Evolutionary conservation across 2,888 invertebrate genomes (phyloP).

Genomic region (Ypsolopha scabrella): DNA sequence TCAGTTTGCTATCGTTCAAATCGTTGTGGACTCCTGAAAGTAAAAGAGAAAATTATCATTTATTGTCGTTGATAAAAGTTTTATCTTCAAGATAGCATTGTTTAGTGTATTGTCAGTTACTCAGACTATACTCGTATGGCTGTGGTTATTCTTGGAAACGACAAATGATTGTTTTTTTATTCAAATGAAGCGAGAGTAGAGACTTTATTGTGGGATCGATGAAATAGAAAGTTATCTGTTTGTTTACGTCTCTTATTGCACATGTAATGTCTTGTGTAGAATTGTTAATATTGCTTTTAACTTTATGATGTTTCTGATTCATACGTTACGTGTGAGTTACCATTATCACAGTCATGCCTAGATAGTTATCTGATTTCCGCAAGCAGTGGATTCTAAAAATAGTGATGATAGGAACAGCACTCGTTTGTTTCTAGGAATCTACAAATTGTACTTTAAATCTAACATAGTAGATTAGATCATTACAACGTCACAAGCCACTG

Average conservation of each 20-base stretch:
- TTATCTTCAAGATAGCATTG: constrained; percentile 8
- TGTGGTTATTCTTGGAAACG: constrained; percentile 20
- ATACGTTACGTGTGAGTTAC: not conserved
- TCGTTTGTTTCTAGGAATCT: too few relatives aligned
- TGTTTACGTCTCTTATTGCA: not conserved
- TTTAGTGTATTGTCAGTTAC: constrained; percentile 8
- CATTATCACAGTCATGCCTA: too few relatives aligned
- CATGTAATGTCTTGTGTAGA: not conserved
- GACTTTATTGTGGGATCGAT: not conserved
- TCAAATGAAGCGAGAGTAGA: constrained; percentile 16
- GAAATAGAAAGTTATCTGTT: not conserved
- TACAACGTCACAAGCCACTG: too few relatives aligned
- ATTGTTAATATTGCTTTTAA: not conserved
- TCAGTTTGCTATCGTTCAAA: constrained; percentile 33
- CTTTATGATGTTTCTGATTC: constrained; percentile 2
- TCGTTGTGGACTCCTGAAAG: constrained; percentile 35
- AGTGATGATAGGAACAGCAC: too few relatives aligned
- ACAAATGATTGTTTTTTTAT: constrained; percentile 35
- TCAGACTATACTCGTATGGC: constrained; percentile 1
- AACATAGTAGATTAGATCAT: too few relatives aligned
- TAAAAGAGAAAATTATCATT: constrained; percentile 15
- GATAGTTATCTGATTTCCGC: not conserved
- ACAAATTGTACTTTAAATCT: too few relatives aligned
- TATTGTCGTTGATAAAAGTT: constrained; percentile 1
- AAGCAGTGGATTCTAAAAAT: not conserved